Evolutionary conservation across 1,140 invertebrate species (phyloP), one percentile per base, ranked within the genome.

Genomic region (Agrilus planipennis): DNA sequence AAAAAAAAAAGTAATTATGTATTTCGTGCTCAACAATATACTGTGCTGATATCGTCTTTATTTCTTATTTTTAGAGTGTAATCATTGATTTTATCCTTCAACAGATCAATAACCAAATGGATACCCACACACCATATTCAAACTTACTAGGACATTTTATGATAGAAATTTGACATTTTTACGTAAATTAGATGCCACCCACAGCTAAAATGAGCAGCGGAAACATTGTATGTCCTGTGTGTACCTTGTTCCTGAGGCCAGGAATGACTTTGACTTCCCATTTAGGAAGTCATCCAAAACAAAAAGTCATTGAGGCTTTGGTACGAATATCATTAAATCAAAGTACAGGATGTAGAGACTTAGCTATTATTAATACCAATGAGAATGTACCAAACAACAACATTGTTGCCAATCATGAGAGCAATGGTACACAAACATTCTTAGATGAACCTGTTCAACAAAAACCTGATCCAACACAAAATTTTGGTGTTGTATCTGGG

Each of bases 241-340:
- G 84, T 65, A 87, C 84, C 15, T 67, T 87, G 28, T 87, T 76
- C 58, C 67, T 87, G 32, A 75, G 82, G 45, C 81, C 81, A 62
- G 84, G 83, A 20, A 87, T 87, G 63, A 77, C 77, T 38, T 62
- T 87, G 42, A 77, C 83, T 52, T 73, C 72, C 44, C 84, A 87
- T 62, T 69, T 89, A 55, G 75, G 83, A 53, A 86, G 81, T 5
- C 84, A 87, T 68, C 83, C 84, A 16, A 87, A 87, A 58, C 83
- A 86, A 54, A 81, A 85, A 59, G 81, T 89, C 18, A 87, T 87
- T 46, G 80, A 80, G 54, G 84, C 84, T n/a, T 63, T 88, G 30
- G 73, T 79, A 20, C 67, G 71, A 50, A 52, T 69, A 51, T 57
- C 45, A 34, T 30, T 22, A 11, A 17, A 11, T 17, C 22, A 38